Evolutionary conservation across 2,113 vertebrate species (phyloP).

Genomic region (Poeciliopsis prolifica): DNA sequence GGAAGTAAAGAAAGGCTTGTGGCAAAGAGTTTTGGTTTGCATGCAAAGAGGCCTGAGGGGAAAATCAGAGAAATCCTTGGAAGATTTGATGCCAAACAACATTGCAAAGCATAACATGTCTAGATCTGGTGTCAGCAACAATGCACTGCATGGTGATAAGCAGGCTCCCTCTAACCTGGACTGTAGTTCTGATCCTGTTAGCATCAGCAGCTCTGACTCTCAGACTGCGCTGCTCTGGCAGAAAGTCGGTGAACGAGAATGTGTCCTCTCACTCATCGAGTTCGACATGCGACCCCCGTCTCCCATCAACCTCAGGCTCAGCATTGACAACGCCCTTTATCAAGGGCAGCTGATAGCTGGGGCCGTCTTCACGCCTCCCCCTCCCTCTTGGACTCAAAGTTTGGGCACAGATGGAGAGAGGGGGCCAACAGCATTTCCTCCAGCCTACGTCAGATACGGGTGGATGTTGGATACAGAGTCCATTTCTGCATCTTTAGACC

Average conservation of each 20-base stretch:
- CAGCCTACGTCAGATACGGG: conserved; percentile 40
- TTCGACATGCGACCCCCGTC: conserved; percentile 85
- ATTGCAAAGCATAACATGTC: conserved; percentile 58
- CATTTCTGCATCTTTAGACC: conserved; percentile 79
- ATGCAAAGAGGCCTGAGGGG: conserved; percentile 72
- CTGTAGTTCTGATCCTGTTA: conserved; percentile 34
- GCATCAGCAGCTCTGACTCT: conserved; percentile 40
- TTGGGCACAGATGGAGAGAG: conserved; percentile 8
- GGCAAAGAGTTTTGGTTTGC: conserved; percentile 78
- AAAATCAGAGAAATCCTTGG: conserved; percentile 62
- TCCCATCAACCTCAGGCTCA: conserved; percentile 87
- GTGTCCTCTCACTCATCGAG: conserved; percentile 84
- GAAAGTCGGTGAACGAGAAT: conserved; percentile 72
- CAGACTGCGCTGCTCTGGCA: conserved; percentile 67
- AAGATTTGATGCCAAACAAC: conserved; percentile 86
- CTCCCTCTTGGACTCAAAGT: conserved; percentile 68
- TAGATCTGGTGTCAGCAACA: conserved; percentile 75
- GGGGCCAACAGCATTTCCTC: conserved; percentile 18
- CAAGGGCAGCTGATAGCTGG: conserved; percentile 80
- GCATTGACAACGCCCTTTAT: conserved; percentile 87
- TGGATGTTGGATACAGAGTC: conserved; percentile 76
- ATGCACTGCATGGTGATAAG: conserved; percentile 74
- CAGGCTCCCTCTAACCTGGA: conserved; percentile 51
- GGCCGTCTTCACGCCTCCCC: conserved; percentile 80
- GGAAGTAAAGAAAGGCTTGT: conserved; percentile 60